Evolutionary conservation across 2,113 vertebrate species (phyloP).

Genomic region (Taxidea taxus): DNA sequence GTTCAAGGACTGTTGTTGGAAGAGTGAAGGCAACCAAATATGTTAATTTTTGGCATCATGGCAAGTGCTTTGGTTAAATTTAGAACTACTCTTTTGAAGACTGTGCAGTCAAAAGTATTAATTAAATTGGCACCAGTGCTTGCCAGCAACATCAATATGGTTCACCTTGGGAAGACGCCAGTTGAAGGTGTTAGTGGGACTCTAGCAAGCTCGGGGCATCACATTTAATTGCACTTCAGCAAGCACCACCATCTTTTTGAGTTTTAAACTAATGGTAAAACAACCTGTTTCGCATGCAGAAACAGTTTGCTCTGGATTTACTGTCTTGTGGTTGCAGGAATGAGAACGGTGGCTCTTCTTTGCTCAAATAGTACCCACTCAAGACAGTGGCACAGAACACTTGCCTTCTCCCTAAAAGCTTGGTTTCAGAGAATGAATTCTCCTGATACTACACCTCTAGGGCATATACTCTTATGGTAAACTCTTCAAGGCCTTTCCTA

Average conservation of each 20-base stretch:
- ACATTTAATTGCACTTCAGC: background rate
- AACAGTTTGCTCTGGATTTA: background rate
- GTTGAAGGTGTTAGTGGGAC: slow-evolving; percentile 31
- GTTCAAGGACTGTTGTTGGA: background rate
- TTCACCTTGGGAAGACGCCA: slow-evolving; percentile 14
- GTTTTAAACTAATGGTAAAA: background rate
- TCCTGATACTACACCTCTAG: background rate
- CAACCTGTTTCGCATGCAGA: background rate
- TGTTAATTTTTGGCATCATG: slow-evolving; percentile 36
- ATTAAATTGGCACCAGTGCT: slow-evolving; percentile 45
- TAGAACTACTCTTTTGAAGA: slow-evolving; percentile 54
- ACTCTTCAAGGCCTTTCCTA: background rate
- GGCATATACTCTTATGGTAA: background rate
- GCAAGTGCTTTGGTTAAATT: slow-evolving; percentile 53
- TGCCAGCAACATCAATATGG: slow-evolving; percentile 29
- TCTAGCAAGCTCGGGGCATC: background rate
- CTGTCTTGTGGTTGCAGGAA: background rate
- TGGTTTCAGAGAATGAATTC: background rate
- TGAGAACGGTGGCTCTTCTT: background rate
- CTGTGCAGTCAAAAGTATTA: slow-evolving; percentile 46
- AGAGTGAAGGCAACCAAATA: slow-evolving; percentile 20
- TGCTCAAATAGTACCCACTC: background rate
- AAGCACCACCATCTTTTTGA: background rate
- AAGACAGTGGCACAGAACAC: background rate
- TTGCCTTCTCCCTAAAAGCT: background rate